Evolutionary conservation across 2,113 vertebrate genomes (phyloP).

Genomic region (Podilymbus podiceps): DNA sequence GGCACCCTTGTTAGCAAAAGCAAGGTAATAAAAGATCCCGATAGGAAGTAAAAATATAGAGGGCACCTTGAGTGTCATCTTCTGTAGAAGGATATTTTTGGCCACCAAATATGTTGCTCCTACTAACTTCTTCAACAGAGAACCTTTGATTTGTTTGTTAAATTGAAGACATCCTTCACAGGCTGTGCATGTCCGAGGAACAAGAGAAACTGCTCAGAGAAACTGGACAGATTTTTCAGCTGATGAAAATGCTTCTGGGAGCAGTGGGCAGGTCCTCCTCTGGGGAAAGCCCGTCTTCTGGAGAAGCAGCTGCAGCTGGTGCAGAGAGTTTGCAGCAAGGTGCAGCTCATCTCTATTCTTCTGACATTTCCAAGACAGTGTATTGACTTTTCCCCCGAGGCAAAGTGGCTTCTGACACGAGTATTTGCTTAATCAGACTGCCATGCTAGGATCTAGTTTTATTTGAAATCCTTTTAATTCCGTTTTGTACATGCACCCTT

Average conservation of each 20-base stretch:
- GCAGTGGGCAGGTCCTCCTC: neutral
- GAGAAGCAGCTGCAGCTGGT: neutral
- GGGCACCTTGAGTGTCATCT: neutral
- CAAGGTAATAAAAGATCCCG: neutral
- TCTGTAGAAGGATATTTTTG: neutral
- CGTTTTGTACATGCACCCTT: neutral
- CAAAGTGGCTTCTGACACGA: neutral
- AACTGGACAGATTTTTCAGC: neutral
- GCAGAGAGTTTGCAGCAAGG: neutral
- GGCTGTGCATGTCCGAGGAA: neutral
- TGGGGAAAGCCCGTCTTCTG: rapidly evolving
- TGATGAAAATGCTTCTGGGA: neutral
- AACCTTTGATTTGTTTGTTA: neutral
- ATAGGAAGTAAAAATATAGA: neutral
- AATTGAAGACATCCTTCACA: neutral
- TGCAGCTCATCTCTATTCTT: neutral
- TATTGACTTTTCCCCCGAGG: neutral
- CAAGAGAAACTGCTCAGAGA: neutral
- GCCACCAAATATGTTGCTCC: neutral
- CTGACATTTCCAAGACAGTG: neutral
- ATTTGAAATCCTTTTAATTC: neutral
- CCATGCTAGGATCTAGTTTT: neutral
- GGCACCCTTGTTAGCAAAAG: neutral
- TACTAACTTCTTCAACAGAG: neutral
- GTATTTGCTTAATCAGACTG: neutral